Evolutionary conservation across 2,888 invertebrate genomes (phyloP).

Genomic region (Muschampia plurimacula): DNA sequence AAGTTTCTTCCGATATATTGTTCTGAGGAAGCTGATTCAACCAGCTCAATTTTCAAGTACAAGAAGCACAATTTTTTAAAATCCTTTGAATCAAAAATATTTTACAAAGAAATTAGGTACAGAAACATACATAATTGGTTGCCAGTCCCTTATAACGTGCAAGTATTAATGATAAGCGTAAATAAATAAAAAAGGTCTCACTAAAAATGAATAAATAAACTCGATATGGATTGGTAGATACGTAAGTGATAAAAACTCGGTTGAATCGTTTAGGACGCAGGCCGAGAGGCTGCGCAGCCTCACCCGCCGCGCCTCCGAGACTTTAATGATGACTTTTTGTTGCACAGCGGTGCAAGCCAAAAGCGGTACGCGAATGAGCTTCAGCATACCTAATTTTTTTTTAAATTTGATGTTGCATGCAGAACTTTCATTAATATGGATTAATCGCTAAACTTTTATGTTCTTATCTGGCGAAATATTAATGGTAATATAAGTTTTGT

Average conservation of each 20-base stretch:
- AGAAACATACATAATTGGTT: constrained; percentile 42
- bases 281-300: constrained; percentile 68
- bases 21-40: no score
- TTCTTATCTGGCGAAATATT: not conserved
- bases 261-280: constrained; percentile 75
- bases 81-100: no score
- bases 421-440: not conserved
- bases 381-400: not conserved
- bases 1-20: no score
- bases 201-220: constrained; percentile 74
- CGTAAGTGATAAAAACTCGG: constrained; percentile 77
- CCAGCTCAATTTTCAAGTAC: no score
- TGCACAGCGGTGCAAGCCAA: constrained; percentile 56
- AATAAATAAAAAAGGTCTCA: constrained; percentile 59
- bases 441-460: not conserved
- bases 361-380: constrained; percentile 52
- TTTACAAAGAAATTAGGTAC: not conserved
- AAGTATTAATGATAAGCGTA: constrained; percentile 47
- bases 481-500: no score
- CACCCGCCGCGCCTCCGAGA: constrained; percentile 76
- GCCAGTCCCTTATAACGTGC: constrained; percentile 40
- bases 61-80: no score
- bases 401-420: not conserved
- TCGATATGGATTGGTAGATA: constrained; percentile 74
- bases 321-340: constrained; percentile 84